Conservation (phyloP, 2,888 invertebrate species). For the Morpho achilles region DNA sequence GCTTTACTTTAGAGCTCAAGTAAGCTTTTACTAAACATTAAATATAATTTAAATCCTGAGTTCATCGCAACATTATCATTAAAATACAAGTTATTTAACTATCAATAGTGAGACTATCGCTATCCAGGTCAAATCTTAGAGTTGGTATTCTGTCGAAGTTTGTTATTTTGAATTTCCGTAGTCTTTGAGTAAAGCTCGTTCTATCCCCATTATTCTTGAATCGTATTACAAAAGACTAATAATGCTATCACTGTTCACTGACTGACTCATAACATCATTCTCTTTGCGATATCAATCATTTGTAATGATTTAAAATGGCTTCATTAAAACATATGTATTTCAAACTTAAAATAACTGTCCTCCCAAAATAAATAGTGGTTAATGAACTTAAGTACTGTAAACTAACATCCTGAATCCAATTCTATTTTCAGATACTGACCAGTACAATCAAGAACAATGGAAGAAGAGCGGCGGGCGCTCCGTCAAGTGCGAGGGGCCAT, state of each 20-base stretch:
- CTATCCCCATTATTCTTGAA: too few relatives aligned
- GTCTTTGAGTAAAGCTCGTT: too few relatives aligned
- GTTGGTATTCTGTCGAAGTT: too few relatives aligned
- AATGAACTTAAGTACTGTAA: constrained; percentile 17
- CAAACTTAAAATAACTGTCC: background rate
- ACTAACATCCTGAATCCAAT: constrained; percentile 22
- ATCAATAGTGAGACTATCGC: too few relatives aligned
- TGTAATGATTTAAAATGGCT: too few relatives aligned
- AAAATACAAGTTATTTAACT: background rate
- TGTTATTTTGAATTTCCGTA: too few relatives aligned
- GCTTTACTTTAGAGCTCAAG: constrained; percentile 31
- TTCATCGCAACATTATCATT: constrained; percentile 4
- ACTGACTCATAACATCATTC: too few relatives aligned
- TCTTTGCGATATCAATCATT: too few relatives aligned
- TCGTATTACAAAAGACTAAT: too few relatives aligned
- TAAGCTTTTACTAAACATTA: constrained; percentile 28
- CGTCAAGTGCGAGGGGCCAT: constrained; percentile 73
- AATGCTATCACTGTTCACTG: too few relatives aligned
- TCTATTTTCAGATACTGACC: constrained; percentile 45
- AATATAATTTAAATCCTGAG: constrained; percentile 26
- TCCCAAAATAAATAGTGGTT: constrained; percentile 11
- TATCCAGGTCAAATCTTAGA: too few relatives aligned
- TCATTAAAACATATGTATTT: too few relatives aligned
- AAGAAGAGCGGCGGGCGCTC: constrained; percentile 63
- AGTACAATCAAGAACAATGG: constrained; percentile 68